Evolutionary conservation across 2,888 invertebrate species (phyloP).

Genomic region (Sturmia bella): DNA sequence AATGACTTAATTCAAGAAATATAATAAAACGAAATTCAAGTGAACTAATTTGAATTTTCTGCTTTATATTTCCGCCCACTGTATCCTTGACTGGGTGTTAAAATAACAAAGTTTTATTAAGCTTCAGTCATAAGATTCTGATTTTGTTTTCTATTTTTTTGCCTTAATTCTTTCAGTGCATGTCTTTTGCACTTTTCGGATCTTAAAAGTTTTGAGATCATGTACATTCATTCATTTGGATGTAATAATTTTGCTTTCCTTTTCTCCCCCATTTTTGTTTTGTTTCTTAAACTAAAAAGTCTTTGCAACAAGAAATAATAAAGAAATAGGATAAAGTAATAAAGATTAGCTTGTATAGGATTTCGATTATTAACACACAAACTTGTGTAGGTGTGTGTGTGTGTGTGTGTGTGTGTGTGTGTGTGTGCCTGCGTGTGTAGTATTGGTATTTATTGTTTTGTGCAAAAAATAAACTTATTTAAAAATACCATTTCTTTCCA

Average conservation of each 20-base stretch:
- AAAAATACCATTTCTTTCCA: conserved; percentile 17
- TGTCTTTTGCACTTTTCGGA: conserved; percentile 52
- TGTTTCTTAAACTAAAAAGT: not conserved
- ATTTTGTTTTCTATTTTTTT: conserved; percentile 38
- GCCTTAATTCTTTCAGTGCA: conserved; percentile 9
- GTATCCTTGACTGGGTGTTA: conserved; percentile 47
- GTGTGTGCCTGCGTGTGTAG: not conserved
- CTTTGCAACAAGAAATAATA: conserved; percentile 13
- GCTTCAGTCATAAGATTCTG: conserved; percentile 56
- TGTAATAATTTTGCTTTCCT: conserved; percentile 20
- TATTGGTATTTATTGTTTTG: conserved; percentile 43
- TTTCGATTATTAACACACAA: conserved; percentile 30
- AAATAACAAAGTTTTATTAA: conserved; percentile 69
- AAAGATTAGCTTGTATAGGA: conserved; percentile 64
- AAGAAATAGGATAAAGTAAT: conserved; percentile 57
- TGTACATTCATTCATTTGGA: conserved; percentile 51
- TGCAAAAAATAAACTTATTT: conserved; percentile 51
- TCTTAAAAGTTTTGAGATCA: conserved; percentile 53
- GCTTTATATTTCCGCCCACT: too few relatives aligned
- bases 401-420: not conserved
- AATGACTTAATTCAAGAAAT: too few relatives aligned
- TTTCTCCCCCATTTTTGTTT: not conserved
- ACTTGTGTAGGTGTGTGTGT: not conserved
- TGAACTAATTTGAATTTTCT: too few relatives aligned
- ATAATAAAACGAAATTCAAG: too few relatives aligned